Percentiles rank a stretch among this genome's conserved stretches.
These are phyloP conservation scores for Leptoteleia sp. DNA, from an alignment of 1,140 invertebrate genomes.

Conservation along the genomic window DNA sequence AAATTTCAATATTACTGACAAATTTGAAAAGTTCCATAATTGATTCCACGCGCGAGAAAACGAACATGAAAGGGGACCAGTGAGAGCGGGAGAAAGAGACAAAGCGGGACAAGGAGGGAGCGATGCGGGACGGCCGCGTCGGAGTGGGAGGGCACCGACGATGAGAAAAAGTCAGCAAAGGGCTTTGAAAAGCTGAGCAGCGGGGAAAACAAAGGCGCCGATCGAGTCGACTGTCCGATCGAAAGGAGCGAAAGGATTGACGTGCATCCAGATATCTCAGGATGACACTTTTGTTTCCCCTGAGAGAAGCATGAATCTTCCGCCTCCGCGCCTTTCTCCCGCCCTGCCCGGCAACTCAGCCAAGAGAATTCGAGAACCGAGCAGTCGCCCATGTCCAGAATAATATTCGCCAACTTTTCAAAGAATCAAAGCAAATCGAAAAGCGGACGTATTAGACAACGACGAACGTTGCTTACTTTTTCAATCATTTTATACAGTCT, in stretches of 20 bases:
- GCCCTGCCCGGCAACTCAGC: too few relatives aligned
- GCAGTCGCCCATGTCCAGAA: too few relatives aligned
- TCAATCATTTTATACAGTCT: too few relatives aligned
- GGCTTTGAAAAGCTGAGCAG: slow-evolving; percentile 70
- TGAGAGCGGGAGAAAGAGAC: slow-evolving; percentile 3
- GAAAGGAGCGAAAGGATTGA: slow-evolving; percentile 74
- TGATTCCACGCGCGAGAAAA: slow-evolving; percentile 77
- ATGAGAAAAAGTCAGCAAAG: slow-evolving; percentile 61
- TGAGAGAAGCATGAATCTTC: slow-evolving; percentile 62
- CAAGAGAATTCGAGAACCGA: too few relatives aligned
- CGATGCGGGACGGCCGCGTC: too few relatives aligned
- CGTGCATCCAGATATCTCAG: slow-evolving; percentile 75
- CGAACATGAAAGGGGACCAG: slow-evolving; percentile 50
- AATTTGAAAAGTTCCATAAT: slow-evolving; percentile 82
- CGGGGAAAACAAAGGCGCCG: slow-evolving; percentile 74
- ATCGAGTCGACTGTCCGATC: slow-evolving; percentile 72
- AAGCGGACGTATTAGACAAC: too few relatives aligned
- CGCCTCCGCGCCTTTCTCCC: slow-evolving; percentile 33
- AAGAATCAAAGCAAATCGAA: too few relatives aligned
- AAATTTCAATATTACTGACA: slow-evolving; percentile 82
- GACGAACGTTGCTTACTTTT: too few relatives aligned
- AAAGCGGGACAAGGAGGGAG: slow-evolving; percentile 4
- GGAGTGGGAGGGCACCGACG: too few relatives aligned
- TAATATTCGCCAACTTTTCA: too few relatives aligned
- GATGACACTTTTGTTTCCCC: slow-evolving; percentile 76